phyloP scores from a whole-genome alignment of 1,140 invertebrate genomes.

The Pseudomyrmex flavicornis region DNA sequence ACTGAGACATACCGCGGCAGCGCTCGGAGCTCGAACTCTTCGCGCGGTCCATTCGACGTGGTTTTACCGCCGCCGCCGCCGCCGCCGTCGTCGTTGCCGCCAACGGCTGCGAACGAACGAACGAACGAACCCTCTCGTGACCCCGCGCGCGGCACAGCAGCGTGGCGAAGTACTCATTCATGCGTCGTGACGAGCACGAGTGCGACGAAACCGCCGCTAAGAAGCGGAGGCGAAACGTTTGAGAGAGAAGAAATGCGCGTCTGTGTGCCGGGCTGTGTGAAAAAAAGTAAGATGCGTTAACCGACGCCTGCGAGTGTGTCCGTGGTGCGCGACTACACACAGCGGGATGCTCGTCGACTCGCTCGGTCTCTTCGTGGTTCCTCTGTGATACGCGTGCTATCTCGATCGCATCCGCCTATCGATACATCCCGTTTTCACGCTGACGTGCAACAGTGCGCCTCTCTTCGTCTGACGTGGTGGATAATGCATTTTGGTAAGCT shows the following conservation, averaged over 20 bases:
- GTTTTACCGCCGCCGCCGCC: conserved; percentile 31
- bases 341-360: neutral
- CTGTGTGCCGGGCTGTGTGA: conserved; percentile 16
- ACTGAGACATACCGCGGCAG: conserved; percentile 46
- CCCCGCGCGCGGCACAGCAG: conserved; percentile 20
- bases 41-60: conserved; percentile 58
- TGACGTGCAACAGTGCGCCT: conserved; percentile 35
- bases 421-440: conserved; percentile 18
- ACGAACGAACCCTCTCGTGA: conserved; percentile 22
- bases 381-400: conserved; percentile 32
- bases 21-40: conserved; percentile 16
- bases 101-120: conserved; percentile 23
- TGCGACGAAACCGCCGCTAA: conserved; percentile 16
- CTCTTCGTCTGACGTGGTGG: conserved; percentile 39
- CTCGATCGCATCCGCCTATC: neutral
- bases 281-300: neutral
- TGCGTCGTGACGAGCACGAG: conserved; percentile 47
- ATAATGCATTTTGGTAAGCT: conserved; percentile 70
- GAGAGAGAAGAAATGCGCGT: conserved; percentile 23
- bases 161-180: conserved; percentile 52
- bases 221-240: neutral
- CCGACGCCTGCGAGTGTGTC: conserved; percentile 15
- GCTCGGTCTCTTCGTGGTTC: conserved; percentile 10
- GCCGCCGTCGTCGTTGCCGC: conserved; percentile 15
- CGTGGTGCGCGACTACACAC: neutral